phyloP scores from a whole-genome alignment of 1,140 invertebrate genomes.

The Lethrus apterus region DNA sequence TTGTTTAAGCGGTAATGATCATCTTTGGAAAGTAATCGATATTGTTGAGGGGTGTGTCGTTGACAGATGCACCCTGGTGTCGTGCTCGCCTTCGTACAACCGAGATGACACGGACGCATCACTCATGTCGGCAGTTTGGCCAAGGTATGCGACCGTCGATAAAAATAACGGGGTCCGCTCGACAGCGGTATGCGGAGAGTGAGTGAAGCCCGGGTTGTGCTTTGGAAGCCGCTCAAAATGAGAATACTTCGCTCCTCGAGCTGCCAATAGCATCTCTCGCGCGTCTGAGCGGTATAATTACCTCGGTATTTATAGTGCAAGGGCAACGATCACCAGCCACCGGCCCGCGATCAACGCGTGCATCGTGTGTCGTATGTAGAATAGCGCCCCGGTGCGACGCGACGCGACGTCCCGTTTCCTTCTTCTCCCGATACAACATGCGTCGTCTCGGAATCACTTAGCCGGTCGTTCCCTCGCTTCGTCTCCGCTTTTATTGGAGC shows the following conservation, averaged over 20 bases:
- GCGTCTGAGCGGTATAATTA: conserved; percentile 25
- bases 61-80: conserved; percentile 10
- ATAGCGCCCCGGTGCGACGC: too few relatives aligned
- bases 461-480: conserved; percentile 19
- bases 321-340: conserved; percentile 20
- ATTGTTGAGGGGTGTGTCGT: conserved; percentile 43
- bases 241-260: conserved; percentile 20
- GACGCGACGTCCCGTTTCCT: conserved; percentile 22
- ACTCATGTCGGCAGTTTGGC: conserved; percentile 12
- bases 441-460: conserved; percentile 41
- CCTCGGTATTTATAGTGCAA: conserved; percentile 26
- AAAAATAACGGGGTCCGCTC: conserved; percentile 16
- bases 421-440: conserved; percentile 42
- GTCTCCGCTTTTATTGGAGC: conserved; percentile 42
- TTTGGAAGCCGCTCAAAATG: conserved; percentile 27
- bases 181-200: conserved; percentile 19
- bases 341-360: conserved; percentile 6
- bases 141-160: conserved; percentile 15
- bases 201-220: conserved; percentile 18
- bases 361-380: too few relatives aligned
- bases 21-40: too few relatives aligned
- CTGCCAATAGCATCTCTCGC: conserved; percentile 40
- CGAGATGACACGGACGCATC: conserved; percentile 15
- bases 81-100: conserved; percentile 11
- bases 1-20: too few relatives aligned